These are phyloP conservation scores for Porites lobata DNA, from an alignment of 92 coral and sea anemone species.

Conservation along the genomic window DNA sequence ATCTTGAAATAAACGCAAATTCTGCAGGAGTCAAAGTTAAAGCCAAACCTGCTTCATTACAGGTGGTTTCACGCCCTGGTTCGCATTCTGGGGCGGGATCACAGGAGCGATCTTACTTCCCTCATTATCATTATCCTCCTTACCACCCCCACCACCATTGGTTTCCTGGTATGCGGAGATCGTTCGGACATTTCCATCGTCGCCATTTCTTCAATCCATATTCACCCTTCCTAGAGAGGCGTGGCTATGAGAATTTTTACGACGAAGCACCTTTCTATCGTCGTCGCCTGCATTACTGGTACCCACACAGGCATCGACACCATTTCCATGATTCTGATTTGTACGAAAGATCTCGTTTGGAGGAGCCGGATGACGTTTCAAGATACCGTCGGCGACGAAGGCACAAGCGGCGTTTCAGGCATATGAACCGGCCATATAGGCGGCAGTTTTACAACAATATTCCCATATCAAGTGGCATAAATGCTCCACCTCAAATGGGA, in stretches of 20 bases:
- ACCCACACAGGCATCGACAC: slow-evolving; percentile 70
- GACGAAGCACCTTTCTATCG: slow-evolving; percentile 72
- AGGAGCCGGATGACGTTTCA: slow-evolving; percentile 61
- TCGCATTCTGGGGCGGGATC: slow-evolving; percentile 81
- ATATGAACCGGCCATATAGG: slow-evolving; percentile 20
- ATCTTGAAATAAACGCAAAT: slow-evolving; percentile 98
- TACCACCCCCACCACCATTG: slow-evolving; percentile 72
- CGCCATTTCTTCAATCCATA: slow-evolving; percentile 24
- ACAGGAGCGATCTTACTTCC: slow-evolving; percentile 70
- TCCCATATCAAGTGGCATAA: slow-evolving; percentile 47
- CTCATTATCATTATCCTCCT: slow-evolving; percentile 70
- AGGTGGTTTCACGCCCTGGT: slow-evolving; percentile 99
- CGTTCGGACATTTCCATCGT: slow-evolving; percentile 62
- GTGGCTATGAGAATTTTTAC: slow-evolving; percentile 38
- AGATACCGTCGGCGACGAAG: slow-evolving; percentile 42
- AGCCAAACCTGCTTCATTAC: slow-evolving; percentile 99
- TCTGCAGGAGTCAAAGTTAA: slow-evolving; percentile 98
- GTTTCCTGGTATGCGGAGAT: slow-evolving; percentile 83
- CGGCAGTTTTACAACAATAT: slow-evolving; percentile 50
- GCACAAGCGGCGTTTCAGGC: slow-evolving; percentile 51
- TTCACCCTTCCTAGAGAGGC: slow-evolving; percentile 26
- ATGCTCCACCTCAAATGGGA: slow-evolving; percentile 55
- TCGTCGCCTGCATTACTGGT: slow-evolving; percentile 43
- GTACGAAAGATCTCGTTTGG: slow-evolving; percentile 71
- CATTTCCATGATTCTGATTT: slow-evolving; percentile 59